Base-by-base conservation (phyloP, 2,888 invertebrate genomes). In the Myopa testacea region DNA sequence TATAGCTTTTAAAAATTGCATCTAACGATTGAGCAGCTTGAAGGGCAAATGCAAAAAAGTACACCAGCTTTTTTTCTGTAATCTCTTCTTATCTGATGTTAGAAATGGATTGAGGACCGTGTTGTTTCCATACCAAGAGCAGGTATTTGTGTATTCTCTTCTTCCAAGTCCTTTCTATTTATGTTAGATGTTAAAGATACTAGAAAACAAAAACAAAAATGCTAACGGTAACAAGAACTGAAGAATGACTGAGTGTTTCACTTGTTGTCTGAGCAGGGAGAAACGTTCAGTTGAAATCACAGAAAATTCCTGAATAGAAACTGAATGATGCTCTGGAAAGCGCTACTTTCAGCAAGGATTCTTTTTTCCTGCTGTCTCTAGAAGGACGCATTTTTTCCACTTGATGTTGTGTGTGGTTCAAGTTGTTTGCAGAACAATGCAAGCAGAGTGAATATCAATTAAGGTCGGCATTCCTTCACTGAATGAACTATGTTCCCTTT, bases 371-470 rank as follows among this genome's bases (percentile, higher is more conserved):
- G 40, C 45, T 45, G 7, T 45, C 45, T 45, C 12, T 40, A 55
- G 1, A n/a, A 55, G 55, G 6, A 55, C n/a, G 1, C n/a, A 40
- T 45, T 7, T 14, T 65, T 37, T 37, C 37, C 45, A 6, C 45
- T 4, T 55, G 16, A 34, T 40, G 73, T 19, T 73, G 14, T 63
- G 26, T 45, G 19, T 70, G 50, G 34, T 70, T 70, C 26, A 52
- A 26, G 45, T 73, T 73, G 63, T 45, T 73, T 73, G 62, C 62
- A 38, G 73, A 73, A 63, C 73, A 73, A 62, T 50, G 70, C 37
- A 73, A 62, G 40, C 50, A 63, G 60, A 62, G 73, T 73, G 73
- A 73, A 73, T 73, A 73, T 73, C 73, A 73, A 73, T 73, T 73
- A 73, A 60, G 73, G 26, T 73, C 62, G 34, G 65, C 34, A 55